A percentile compares a stretch with the other conserved stretches of the same genome.
phyloP scores from a whole-genome alignment of 2,113 vertebrate species.

The Toxotes chatareus region DNA sequence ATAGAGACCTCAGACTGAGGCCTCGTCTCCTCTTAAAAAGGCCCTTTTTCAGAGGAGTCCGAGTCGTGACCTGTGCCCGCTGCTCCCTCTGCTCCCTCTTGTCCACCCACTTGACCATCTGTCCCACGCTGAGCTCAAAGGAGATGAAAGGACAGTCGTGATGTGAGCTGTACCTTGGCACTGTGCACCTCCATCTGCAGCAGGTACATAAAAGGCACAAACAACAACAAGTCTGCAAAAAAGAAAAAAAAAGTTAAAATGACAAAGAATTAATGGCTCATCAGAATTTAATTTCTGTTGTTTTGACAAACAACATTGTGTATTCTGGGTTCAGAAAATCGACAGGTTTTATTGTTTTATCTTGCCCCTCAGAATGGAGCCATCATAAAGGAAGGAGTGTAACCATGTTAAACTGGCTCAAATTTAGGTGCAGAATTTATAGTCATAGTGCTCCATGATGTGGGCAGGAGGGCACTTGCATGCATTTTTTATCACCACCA shows the following conservation, averaged over 20 bases:
- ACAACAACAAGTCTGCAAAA: background rate
- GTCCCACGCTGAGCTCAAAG: constrained; percentile 52
- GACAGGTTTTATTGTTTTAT: background rate
- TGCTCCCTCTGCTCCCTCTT: constrained; percentile 3
- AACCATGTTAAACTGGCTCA: background rate
- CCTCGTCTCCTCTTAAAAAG: background rate
- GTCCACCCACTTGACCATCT: constrained; percentile 48
- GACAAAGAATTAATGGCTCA: background rate
- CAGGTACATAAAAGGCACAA: constrained; percentile 5
- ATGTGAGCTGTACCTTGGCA: constrained; percentile 16
- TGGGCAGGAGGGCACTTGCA: background rate
- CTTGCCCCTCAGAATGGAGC: background rate
- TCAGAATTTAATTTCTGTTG: background rate
- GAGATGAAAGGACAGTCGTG: constrained; percentile 51
- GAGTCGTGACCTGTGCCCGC: constrained; percentile 41
- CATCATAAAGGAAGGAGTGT: too few species aligned
- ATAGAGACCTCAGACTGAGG: too few species aligned
- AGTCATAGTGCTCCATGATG: background rate
- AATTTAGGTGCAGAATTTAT: background rate
- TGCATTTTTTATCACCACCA: constrained; percentile 17
- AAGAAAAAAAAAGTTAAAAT: background rate
- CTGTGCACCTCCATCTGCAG: constrained; percentile 20
- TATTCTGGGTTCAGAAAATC: background rate
- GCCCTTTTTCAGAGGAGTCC: background rate
- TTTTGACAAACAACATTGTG: background rate